These are phyloP conservation scores for Ranitomeya imitator DNA, from an alignment of 2,113 vertebrate species.

Conservation along the genomic window DNA sequence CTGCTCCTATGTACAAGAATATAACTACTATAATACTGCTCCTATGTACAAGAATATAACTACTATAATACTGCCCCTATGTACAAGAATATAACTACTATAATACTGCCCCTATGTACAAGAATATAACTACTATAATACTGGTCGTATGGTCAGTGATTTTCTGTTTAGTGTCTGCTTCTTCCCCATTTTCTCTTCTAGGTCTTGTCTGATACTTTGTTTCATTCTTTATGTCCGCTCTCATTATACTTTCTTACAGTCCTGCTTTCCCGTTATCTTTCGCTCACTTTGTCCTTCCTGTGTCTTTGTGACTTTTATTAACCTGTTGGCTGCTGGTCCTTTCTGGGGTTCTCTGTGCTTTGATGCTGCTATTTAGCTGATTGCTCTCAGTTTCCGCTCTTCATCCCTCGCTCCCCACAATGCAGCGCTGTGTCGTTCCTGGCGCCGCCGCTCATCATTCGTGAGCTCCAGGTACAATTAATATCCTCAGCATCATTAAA, in stretches of 20 bases:
- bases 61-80: background rate
- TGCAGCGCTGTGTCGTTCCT: background rate
- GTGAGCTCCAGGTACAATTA: background rate
- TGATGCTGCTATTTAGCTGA: background rate
- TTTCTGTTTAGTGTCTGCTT: too few relatives aligned
- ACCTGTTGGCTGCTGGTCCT: background rate
- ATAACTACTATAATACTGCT: background rate
- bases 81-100: constrained; percentile 6
- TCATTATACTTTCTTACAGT: too few relatives aligned
- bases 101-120: background rate
- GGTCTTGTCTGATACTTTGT: too few relatives aligned
- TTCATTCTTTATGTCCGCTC: too few relatives aligned
- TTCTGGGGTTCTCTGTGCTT: background rate
- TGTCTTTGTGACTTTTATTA: background rate
- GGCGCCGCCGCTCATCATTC: background rate
- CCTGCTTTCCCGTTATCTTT: background rate
- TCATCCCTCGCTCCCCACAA: background rate
- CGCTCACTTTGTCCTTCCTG: background rate
- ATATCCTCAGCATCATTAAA: constrained; percentile 15
- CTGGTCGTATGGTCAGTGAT: too few relatives aligned
- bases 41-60: background rate
- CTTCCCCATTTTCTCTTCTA: too few relatives aligned
- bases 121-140: background rate
- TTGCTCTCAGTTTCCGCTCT: background rate
- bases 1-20: too few relatives aligned